A percentile compares a stretch with the other conserved stretches of the same genome.
Evolutionary conservation across 30 jellyfish, hydroid and myxozoan genomes (phyloP).

Genomic region (Aurelia sp.): DNA sequence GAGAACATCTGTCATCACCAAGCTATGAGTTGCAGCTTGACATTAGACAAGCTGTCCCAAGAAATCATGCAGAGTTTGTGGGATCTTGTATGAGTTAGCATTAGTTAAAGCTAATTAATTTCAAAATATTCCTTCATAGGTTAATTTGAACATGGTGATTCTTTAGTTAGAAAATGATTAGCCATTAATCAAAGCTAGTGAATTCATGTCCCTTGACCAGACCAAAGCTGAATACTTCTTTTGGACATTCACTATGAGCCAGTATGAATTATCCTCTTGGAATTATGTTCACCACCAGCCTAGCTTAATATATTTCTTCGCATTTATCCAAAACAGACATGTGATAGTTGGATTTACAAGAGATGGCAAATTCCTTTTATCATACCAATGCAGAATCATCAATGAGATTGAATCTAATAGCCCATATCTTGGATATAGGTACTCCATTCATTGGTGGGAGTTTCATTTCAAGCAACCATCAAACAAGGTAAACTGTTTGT

Average conservation of each 20-base stretch:
- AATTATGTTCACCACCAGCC: neutral
- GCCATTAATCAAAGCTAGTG: too few species aligned
- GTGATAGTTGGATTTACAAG: constrained; percentile 84
- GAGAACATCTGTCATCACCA: too few species aligned
- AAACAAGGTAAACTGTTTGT: constrained; percentile 49
- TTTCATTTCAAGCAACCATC: constrained; percentile 66
- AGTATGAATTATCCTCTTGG: too few species aligned
- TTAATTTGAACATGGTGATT: too few species aligned
- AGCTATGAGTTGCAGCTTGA: too few species aligned
- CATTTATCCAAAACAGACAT: constrained; percentile 43
- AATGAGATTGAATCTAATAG: constrained; percentile 34
- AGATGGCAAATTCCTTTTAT: constrained; percentile 80
- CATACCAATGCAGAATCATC: constrained; percentile 74
- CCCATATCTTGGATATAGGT: constrained; percentile 39
- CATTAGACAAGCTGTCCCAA: too few species aligned
- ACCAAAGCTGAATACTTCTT: too few species aligned
- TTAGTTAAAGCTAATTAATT: neutral
- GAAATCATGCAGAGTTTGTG: too few species aligned
- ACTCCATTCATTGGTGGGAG: constrained; percentile 89
- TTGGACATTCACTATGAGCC: too few species aligned
- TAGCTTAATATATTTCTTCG: neutral
- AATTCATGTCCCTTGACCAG: too few species aligned
- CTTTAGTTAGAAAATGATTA: too few species aligned
- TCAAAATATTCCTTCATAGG: neutral
- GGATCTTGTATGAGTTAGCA: too few species aligned